Percentiles rank a stretch among this genome's conserved stretches.
phyloP scores from a whole-genome alignment of 2,113 vertebrate species.

The Polyodon spathula region DNA sequence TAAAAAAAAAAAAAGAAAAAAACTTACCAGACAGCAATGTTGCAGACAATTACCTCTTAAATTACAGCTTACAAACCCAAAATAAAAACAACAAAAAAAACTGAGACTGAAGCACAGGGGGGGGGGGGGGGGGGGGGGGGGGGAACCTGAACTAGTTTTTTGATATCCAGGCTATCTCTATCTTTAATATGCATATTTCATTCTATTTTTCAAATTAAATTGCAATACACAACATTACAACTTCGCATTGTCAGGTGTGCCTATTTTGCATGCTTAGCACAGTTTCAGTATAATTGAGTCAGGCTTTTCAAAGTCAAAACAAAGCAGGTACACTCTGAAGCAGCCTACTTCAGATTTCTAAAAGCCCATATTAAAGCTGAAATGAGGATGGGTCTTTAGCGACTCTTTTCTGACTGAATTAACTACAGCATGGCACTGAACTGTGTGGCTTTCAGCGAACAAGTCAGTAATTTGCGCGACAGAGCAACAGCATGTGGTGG shows the following conservation, averaged over 20 bases:
- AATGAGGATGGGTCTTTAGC: constrained; percentile 19
- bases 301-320: constrained; percentile 42
- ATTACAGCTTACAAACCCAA: no score
- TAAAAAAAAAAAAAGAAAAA: no score
- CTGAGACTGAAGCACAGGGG: no score
- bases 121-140: no score
- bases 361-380: constrained; percentile 21
- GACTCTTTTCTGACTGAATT: constrained; percentile 14
- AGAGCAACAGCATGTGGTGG: constrained; percentile 5
- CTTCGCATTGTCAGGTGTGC: constrained; percentile 42
- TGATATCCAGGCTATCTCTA: constrained; percentile 36
- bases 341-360: constrained; percentile 20
- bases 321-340: constrained; percentile 41
- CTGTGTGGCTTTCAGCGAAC: constrained; percentile 11
- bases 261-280: constrained; percentile 42
- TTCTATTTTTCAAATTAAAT: constrained; percentile 60
- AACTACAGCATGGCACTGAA: constrained; percentile 21
- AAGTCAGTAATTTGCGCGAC: constrained; percentile 11
- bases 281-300: constrained; percentile 52
- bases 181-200: constrained; percentile 41
- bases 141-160: constrained; percentile 26
- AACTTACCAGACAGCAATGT: no score
- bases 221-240: constrained; percentile 41
- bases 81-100: no score
- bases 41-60: no score